Conservation (phyloP, 2,113 vertebrate species). For the Chinchilla lanigera region DNA sequence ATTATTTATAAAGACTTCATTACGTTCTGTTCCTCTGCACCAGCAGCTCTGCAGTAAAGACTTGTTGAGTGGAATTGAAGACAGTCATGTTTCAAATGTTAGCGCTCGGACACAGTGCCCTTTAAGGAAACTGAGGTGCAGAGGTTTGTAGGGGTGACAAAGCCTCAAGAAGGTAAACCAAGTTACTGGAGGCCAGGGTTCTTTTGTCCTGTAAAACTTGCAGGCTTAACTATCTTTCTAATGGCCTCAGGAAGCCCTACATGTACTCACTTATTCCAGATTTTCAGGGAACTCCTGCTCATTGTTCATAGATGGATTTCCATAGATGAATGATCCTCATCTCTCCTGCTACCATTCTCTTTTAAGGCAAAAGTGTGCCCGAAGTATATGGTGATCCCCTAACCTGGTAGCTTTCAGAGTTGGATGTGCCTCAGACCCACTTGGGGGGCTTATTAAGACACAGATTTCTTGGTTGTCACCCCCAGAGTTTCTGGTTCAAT, state of each 20-base stretch:
- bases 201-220: not conserved
- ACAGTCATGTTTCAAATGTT: conserved; percentile 5
- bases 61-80: conserved; percentile 15
- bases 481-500: not conserved
- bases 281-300: not conserved
- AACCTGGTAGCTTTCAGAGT: not conserved
- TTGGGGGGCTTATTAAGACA: not conserved
- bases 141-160: not conserved
- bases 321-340: not conserved
- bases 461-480: not conserved
- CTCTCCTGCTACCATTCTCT: not conserved
- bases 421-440: not conserved
- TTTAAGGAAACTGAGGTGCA: not conserved
- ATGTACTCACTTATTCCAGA: not conserved
- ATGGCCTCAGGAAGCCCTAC: not conserved
- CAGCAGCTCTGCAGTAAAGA: conserved; percentile 4
- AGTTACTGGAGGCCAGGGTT: not conserved
- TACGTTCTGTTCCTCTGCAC: not conserved
- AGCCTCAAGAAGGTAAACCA: not conserved
- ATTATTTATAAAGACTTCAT: not conserved
- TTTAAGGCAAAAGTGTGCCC: not conserved
- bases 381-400: not conserved
- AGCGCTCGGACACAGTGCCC: not conserved
- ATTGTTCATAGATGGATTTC: not conserved
- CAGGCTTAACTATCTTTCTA: not conserved